Percentiles rank a stretch among this genome's conserved stretches.
phyloP scores from a whole-genome alignment of 37 sponge, comb jelly and placozoan species.

The Ephydatia muelleri region DNA sequence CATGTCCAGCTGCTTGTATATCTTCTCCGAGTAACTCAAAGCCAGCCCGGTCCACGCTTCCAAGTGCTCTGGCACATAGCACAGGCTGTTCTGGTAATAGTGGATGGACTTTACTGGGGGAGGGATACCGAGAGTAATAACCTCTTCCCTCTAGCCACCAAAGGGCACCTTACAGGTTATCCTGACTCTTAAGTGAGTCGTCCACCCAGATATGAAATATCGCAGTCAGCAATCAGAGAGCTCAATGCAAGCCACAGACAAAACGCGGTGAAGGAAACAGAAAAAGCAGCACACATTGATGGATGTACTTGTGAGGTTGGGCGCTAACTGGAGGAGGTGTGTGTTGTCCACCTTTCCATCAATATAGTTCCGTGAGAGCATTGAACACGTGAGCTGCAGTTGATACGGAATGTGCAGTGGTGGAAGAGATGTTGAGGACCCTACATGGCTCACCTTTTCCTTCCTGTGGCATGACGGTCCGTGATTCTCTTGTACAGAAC shows the following conservation, averaged over 20 bases:
- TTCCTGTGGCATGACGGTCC: constrained; percentile 36
- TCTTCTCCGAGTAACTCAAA: constrained; percentile 46
- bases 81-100: constrained; percentile 49
- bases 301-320: constrained; percentile 38
- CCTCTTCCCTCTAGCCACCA: not conserved
- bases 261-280: not conserved
- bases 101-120: constrained; percentile 49
- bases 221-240: constrained; percentile 57
- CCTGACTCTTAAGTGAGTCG: constrained; percentile 44
- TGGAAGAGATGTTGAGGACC: not conserved
- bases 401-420: too few species aligned
- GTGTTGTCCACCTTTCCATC: constrained; percentile 14
- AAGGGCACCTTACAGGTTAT: constrained; percentile 45
- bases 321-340: constrained; percentile 7
- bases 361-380: constrained; percentile 37
- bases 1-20: constrained; percentile 46
- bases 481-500: constrained; percentile 54
- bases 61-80: constrained; percentile 61
- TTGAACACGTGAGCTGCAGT: constrained; percentile 25
- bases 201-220: constrained; percentile 74
- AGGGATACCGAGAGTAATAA: not conserved
- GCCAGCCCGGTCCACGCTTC: constrained; percentile 87
- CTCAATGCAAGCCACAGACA: constrained; percentile 27
- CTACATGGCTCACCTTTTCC: constrained; percentile 26
- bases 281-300: not conserved